Evolutionary conservation across 2,113 vertebrate species (phyloP).

Genomic region (Rafetus swinhoei): DNA sequence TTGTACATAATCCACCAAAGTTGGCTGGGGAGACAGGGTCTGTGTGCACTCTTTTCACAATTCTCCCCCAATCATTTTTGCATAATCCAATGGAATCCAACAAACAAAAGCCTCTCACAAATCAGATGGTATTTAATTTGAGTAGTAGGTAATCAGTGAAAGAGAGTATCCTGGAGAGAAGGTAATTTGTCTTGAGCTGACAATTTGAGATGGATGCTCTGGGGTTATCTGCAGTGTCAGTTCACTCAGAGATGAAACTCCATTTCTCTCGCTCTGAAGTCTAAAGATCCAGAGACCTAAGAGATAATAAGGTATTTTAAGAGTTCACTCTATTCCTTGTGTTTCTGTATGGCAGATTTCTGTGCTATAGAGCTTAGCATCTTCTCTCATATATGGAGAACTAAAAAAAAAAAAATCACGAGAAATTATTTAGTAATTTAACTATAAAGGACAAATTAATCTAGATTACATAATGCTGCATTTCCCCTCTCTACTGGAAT

Average conservation of each 20-base stretch:
- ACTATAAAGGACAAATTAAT: not conserved
- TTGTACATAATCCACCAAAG: constrained; percentile 52
- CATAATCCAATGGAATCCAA: constrained; percentile 75
- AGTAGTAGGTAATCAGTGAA: constrained; percentile 72
- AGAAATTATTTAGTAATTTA: constrained; percentile 37
- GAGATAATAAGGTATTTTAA: constrained; percentile 30
- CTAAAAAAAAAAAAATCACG: not conserved
- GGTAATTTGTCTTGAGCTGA: constrained; percentile 71
- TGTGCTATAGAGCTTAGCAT: not conserved
- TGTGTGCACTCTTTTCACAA: constrained; percentile 54
- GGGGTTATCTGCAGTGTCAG: constrained; percentile 73
- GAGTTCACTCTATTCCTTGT: not conserved
- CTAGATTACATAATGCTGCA: not conserved
- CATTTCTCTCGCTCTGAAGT: constrained; percentile 57
- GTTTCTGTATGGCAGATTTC: not conserved
- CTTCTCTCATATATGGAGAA: constrained; percentile 21
- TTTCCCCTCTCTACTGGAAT: not conserved
- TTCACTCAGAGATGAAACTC: constrained; percentile 58
- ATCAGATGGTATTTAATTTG: constrained; percentile 73
- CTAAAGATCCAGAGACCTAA: constrained; percentile 30
- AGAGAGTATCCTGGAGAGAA: constrained; percentile 68
- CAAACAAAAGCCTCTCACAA: constrained; percentile 71
- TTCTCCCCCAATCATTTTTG: constrained; percentile 47
- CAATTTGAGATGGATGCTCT: constrained; percentile 72
- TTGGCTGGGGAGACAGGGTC: constrained; percentile 42